These are phyloP conservation scores for Agrochola lota DNA, from an alignment of 2,888 invertebrate species.

Conservation along the genomic window DNA sequence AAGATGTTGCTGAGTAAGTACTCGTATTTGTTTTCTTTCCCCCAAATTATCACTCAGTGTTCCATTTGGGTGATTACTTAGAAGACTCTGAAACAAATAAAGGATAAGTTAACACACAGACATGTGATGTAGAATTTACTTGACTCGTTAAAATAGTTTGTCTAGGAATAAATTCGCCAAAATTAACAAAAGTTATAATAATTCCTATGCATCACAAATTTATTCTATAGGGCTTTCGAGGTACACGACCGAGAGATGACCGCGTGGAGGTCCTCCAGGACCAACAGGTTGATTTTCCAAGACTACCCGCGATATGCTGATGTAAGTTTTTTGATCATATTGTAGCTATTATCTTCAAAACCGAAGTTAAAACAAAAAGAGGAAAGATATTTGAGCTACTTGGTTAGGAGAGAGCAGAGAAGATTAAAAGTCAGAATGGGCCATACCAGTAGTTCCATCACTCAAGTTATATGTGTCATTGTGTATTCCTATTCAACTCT, in stretches of 20 bases:
- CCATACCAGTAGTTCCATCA: no score
- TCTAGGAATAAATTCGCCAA: neutral
- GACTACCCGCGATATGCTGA: constrained; percentile 52
- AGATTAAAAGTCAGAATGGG: no score
- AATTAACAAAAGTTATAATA: neutral
- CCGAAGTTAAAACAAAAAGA: neutral
- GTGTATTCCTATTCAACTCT: neutral
- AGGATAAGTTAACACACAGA: neutral
- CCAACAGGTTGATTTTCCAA: constrained; percentile 44
- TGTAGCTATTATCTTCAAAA: neutral
- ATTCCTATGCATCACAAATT: neutral
- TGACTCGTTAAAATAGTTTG: neutral
- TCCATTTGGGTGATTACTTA: neutral
- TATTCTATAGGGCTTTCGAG: constrained; percentile 40
- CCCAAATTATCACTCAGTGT: neutral
- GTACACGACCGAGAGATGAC: constrained; percentile 30
- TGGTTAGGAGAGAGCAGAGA: neutral
- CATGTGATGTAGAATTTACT: neutral
- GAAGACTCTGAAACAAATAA: neutral
- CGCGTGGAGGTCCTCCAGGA: constrained; percentile 25
- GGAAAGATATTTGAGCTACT: neutral
- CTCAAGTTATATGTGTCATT: neutral
- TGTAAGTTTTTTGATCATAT: constrained; percentile 18
- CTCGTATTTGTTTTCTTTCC: neutral
- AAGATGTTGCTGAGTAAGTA: constrained; percentile 74